phyloP scores from a whole-genome alignment of 2,113 vertebrate species.

The Entosphenus tridentatus region DNA sequence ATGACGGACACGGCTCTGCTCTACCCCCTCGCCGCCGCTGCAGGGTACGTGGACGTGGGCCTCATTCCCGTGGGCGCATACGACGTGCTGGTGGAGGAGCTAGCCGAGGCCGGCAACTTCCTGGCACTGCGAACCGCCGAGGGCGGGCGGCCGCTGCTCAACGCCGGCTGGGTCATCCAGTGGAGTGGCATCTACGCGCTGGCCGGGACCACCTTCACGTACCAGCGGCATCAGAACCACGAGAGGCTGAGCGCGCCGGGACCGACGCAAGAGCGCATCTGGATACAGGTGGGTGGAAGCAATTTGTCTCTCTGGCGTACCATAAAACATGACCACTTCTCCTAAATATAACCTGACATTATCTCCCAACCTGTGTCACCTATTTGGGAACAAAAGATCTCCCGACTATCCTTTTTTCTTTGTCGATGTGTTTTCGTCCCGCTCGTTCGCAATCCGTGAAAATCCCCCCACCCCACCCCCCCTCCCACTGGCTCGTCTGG shows the following conservation, averaged over 20 bases:
- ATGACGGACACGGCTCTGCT: too few species aligned
- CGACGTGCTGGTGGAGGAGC: slow-evolving; percentile 56
- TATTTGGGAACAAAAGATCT: too few species aligned
- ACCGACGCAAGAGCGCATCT: slow-evolving; percentile 57
- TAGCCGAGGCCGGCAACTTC: slow-evolving; percentile 61
- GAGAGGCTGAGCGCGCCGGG: slow-evolving; percentile 78
- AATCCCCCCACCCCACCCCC: not conserved
- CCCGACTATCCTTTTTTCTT: too few species aligned
- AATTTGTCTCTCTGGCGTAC: slow-evolving; percentile 1
- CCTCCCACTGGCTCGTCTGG: not conserved
- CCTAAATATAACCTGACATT: too few species aligned
- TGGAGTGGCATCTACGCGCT: slow-evolving; percentile 71
- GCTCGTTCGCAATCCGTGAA: too few species aligned
- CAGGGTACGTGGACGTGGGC: slow-evolving; percentile 74
- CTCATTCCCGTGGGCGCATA: slow-evolving; percentile 59
- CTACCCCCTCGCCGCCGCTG: not conserved
- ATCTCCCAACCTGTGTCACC: too few species aligned
- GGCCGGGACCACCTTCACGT: slow-evolving; percentile 71
- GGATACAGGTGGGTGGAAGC: slow-evolving; percentile 53
- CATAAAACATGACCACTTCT: fast-evolving
- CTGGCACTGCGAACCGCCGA: slow-evolving; percentile 53
- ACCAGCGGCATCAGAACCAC: slow-evolving; percentile 43
- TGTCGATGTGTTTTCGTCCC: too few species aligned
- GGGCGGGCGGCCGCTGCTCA: slow-evolving; percentile 62
- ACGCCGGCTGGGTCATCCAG: slow-evolving; percentile 77